Evolutionary conservation across 2,113 vertebrate species (phyloP), one percentile per base, ranked within the genome.

Genomic region (Tauraco erythrolophus): DNA sequence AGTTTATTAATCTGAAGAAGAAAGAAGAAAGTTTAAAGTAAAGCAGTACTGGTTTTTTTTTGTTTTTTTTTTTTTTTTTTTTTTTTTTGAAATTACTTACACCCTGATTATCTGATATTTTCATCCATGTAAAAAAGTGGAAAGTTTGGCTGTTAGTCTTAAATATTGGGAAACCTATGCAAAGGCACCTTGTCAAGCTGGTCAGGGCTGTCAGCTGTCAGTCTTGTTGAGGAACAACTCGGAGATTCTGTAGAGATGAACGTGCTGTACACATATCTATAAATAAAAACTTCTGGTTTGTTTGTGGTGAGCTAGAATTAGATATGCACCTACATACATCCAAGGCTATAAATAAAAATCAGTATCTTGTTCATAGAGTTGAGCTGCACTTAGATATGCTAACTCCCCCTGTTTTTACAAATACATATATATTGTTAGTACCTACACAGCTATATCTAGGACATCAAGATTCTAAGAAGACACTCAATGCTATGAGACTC

Each of bases 281-380:
- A 94, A 92, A 97, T 84, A 94, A 83, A 93, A 57, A 16, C 31
- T 77, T 69, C 53, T 68, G 30, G 78, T 87, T 60, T 0, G 2
- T 64, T 94, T 95, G 37, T 76, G 77, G 61, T 65, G 65, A 94
- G 65, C 35, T 78, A 46, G 77, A 96, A 92, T 89, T 93, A 93
- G 77, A 41, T n/a, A 57, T 65, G 65, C 70, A 79, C 30, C 72
- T 89, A 91, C 57, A 75, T 27, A 65, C 24, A 79, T 68, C n/a
- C 65, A 84, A 84, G 33, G 77, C 51, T 94, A 89, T 84, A 95
- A 96, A 97, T 88, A 88, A 93, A 86, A 94, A 88, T 45, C 14
- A 83, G n/a, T 54, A 28, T 51, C 62, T 64, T 78, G 27, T 71
- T 92, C 82, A 60, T 2, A 3, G 54, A 50, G 46, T 12, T 77